Conservation (phyloP, 1,140 invertebrate species). For the Aplysia californica region DNA sequence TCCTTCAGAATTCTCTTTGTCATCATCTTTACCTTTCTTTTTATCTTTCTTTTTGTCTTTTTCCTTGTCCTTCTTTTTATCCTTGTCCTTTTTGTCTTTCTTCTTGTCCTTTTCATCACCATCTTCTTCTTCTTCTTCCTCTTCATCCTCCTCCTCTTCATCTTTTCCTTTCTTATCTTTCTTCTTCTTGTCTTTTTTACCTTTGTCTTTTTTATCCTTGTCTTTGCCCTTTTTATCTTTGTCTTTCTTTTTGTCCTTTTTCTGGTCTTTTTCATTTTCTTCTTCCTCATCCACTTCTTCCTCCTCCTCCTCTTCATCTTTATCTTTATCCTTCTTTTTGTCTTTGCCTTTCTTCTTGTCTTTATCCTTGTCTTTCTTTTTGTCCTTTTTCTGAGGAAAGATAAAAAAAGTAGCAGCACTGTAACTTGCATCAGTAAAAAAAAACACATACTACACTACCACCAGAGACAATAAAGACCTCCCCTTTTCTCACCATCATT, state of each 20-base stretch:
- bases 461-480: too few relatives aligned
- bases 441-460: too few relatives aligned
- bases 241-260: not conserved
- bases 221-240: not conserved
- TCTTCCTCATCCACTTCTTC: not conserved
- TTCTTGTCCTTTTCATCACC: not conserved
- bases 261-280: not conserved
- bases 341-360: not conserved
- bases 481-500: too few relatives aligned
- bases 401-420: too few relatives aligned
- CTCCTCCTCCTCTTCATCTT: constrained; percentile 12
- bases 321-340: not conserved
- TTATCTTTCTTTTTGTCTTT: not conserved
- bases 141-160: not conserved
- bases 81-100: not conserved
- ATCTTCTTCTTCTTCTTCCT: constrained; percentile 4
- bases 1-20: not conserved
- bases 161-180: not conserved
- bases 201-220: not conserved
- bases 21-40: not conserved
- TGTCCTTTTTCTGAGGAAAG: not conserved
- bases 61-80: not conserved
- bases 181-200: not conserved
- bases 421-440: too few relatives aligned
- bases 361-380: not conserved